Evolutionary conservation across 2,888 invertebrate species (phyloP).

Genomic region (Trichopria drosophilae): DNA sequence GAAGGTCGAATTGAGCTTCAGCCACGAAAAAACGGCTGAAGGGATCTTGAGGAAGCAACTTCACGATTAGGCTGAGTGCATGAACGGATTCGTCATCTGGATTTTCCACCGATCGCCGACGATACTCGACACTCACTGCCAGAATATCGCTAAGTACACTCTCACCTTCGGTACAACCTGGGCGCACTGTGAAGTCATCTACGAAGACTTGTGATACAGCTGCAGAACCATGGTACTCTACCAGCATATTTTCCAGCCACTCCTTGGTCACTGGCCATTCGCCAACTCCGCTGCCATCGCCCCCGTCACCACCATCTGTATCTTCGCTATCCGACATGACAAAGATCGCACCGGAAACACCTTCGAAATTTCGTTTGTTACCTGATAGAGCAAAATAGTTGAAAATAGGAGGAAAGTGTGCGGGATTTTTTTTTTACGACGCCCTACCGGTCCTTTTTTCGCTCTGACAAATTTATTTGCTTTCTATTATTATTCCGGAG

Average conservation of each 20-base stretch:
- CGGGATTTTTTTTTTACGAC: too few relatives aligned
- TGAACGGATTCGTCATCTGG: conserved; percentile 49
- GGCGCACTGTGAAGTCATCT: conserved; percentile 62
- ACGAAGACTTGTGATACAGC: conserved; percentile 53
- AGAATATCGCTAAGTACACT: conserved; percentile 77
- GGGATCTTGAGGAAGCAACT: conserved; percentile 77
- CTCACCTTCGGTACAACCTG: conserved; percentile 69
- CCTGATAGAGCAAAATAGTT: too few relatives aligned
- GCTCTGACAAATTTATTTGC: too few relatives aligned
- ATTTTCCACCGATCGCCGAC: conserved; percentile 49
- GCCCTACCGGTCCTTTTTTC: too few relatives aligned
- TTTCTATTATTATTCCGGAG: too few relatives aligned
- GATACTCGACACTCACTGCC: conserved; percentile 73
- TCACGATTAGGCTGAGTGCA: conserved; percentile 68
- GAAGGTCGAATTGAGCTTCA: conserved; percentile 79
- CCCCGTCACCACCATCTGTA: conserved; percentile 56
- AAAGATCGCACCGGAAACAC: conserved; percentile 6
- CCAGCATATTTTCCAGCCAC: conserved; percentile 63
- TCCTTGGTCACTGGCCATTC: conserved; percentile 61
- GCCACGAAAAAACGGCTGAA: conserved; percentile 80
- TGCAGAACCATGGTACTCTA: conserved; percentile 57
- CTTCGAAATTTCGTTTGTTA: conserved; percentile 7
- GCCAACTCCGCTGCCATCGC: conserved; percentile 55
- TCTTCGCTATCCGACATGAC: conserved; percentile 64
- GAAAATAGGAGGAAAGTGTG: too few relatives aligned